Evolutionary conservation across 2,113 vertebrate species (phyloP).

Genomic region (Rhabdomys dilectus): DNA sequence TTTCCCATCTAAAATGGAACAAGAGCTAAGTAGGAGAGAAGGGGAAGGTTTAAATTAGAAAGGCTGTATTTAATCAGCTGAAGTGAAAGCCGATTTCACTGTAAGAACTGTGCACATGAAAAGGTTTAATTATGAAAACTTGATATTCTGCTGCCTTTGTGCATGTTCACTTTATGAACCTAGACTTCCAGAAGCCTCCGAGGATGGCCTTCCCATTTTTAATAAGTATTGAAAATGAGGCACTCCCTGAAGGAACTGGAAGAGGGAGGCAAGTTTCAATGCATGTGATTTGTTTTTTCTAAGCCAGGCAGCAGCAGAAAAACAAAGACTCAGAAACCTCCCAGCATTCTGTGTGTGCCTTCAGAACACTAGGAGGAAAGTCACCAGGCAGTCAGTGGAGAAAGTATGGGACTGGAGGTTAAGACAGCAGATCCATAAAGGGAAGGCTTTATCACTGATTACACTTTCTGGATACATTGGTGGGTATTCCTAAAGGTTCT

Average conservation of each 20-base stretch:
- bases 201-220: constrained; percentile 61
- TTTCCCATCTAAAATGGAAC: constrained; percentile 53
- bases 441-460: background rate
- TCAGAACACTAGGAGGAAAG: background rate
- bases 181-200: constrained; percentile 60
- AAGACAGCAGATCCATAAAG: background rate
- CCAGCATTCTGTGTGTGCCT: background rate
- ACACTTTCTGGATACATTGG: background rate
- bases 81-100: constrained; percentile 63
- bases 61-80: constrained; percentile 68
- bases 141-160: constrained; percentile 65
- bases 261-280: background rate
- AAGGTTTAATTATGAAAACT: constrained; percentile 75
- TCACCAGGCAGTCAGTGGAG: background rate
- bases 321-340: background rate
- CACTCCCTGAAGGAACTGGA: constrained; percentile 61
- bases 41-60: constrained; percentile 68
- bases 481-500: background rate
- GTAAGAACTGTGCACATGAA: constrained; percentile 51
- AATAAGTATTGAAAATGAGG: constrained; percentile 63
- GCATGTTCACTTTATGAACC: constrained; percentile 72
- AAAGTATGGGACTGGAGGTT: background rate
- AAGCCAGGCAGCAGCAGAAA: constrained; percentile 26
- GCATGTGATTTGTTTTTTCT: background rate
- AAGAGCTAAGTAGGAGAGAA: constrained; percentile 57